phyloP scores from a whole-genome alignment of 2,113 vertebrate species.

The Ciconia stormi region DNA sequence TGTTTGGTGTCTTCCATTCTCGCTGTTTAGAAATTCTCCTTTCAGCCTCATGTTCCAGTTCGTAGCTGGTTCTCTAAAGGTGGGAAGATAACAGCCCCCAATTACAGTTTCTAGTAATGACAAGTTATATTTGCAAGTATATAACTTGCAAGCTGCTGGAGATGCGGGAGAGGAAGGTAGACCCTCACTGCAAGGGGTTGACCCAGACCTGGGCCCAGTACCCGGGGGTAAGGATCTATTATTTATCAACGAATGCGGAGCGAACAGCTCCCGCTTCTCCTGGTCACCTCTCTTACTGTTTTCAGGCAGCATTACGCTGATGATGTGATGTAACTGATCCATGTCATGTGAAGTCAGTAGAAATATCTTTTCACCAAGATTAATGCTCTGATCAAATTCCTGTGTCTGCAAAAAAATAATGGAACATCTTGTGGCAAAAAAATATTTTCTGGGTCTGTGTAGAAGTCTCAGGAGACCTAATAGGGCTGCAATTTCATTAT shows the following conservation, averaged over 20 bases:
- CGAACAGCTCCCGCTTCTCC: neutral
- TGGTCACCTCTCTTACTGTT: neutral
- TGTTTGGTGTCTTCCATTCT: neutral
- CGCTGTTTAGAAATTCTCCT: neutral
- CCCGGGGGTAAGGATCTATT: neutral
- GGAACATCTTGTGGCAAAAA: neutral
- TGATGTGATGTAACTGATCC: neutral
- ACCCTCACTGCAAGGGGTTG: neutral
- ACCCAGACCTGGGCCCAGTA: neutral
- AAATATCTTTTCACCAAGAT: neutral
- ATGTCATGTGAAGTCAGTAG: neutral
- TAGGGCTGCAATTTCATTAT: neutral
- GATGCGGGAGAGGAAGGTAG: neutral
- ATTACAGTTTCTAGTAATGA: neutral
- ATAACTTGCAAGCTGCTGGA: neutral
- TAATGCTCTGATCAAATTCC: neutral
- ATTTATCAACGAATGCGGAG: fast-evolving
- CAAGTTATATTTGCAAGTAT: neutral
- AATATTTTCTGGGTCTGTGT: neutral
- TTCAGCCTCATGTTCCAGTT: neutral
- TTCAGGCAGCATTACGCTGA: neutral
- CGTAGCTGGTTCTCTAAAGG: neutral
- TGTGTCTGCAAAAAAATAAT: neutral
- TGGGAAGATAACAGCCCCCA: neutral
- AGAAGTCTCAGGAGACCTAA: neutral